A percentile compares a stretch with the other conserved stretches of the same genome.
Conservation (phyloP, 2,888 invertebrate species). For the Caenorhabditis sulstoni region DNA sequence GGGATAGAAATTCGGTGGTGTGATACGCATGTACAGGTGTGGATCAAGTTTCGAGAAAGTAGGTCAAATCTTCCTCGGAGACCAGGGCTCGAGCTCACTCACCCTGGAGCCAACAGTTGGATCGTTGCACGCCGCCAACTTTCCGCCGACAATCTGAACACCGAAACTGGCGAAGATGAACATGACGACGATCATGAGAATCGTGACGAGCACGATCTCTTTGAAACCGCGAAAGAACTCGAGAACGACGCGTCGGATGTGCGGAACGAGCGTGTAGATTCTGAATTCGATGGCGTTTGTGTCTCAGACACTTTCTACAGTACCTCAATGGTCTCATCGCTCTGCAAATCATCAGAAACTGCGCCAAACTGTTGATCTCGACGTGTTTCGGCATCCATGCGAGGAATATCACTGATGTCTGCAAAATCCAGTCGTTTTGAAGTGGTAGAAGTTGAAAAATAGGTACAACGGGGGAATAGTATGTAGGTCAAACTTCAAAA, state of each 20-base stretch:
- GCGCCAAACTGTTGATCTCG: slow-evolving; percentile 93
- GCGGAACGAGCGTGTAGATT: slow-evolving; percentile 97
- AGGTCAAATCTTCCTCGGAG: too few relatives aligned
- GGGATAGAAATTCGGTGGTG: too few relatives aligned
- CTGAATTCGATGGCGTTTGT: slow-evolving; percentile 83
- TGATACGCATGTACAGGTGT: too few relatives aligned
- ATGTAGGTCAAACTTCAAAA: too few relatives aligned
- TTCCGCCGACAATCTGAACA: slow-evolving; percentile 96
- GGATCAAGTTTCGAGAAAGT: too few relatives aligned
- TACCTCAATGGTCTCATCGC: slow-evolving; percentile 89
- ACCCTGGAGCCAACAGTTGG: slow-evolving; percentile 85
- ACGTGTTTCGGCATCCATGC: slow-evolving; percentile 95
- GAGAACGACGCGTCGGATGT: slow-evolving; percentile 99
- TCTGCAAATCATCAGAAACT: slow-evolving; percentile 94
- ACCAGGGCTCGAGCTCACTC: too few relatives aligned
- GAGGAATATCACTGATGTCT: slow-evolving; percentile 95
- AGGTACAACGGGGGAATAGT: too few relatives aligned
- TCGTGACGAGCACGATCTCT: slow-evolving; percentile 97
- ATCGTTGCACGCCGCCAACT: slow-evolving; percentile 96
- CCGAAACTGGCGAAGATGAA: slow-evolving; percentile 99
- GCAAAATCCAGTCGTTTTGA: too few relatives aligned
- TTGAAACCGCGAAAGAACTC: slow-evolving; percentile 98
- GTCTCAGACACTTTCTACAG: too few relatives aligned
- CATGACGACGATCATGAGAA: slow-evolving; percentile 95
- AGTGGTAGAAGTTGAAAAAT: too few relatives aligned